Evolutionary conservation across 2,797 vertebrate genomes (phyloP).

Genomic region (Neosalanx taihuensis): DNA sequence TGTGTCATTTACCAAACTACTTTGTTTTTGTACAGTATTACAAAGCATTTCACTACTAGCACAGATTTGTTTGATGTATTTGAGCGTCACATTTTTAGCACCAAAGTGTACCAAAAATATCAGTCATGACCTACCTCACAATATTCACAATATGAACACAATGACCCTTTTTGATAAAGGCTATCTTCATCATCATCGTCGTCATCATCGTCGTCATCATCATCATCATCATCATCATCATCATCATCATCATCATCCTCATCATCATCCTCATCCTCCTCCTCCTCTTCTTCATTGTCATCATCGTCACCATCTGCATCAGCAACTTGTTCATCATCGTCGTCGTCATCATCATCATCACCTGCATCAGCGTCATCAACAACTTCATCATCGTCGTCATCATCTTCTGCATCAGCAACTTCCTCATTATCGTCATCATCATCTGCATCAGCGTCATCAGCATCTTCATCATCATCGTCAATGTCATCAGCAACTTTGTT

Average conservation of each 20-base stretch:
- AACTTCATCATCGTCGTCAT: conserved; percentile 36
- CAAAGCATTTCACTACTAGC: too few relatives aligned
- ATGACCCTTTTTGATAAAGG: conserved; percentile 79
- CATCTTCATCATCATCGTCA: not conserved
- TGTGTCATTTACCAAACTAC: too few relatives aligned
- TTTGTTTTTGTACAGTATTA: too few relatives aligned
- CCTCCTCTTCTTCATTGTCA: conserved; percentile 25
- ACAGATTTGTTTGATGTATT: too few relatives aligned
- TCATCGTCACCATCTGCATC: not conserved
- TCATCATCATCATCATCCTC: conserved; percentile 37
- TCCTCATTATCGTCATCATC: conserved; percentile 43
- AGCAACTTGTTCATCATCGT: not conserved
- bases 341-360: not conserved
- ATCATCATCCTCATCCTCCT: conserved; percentile 40
- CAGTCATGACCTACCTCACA: conserved; percentile 76
- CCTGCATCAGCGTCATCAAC: conserved; percentile 32
- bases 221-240: conserved; percentile 31
- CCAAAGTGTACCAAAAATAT: too few relatives aligned
- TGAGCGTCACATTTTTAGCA: too few relatives aligned
- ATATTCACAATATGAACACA: conserved; percentile 83
- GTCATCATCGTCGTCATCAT: conserved; percentile 44
- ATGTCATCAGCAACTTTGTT: not conserved
- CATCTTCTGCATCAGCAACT: conserved; percentile 32
- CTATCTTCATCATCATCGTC: conserved; percentile 63
- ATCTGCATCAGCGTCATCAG: conserved; percentile 28